A percentile compares a stretch with the other conserved stretches of the same genome.
These are phyloP conservation scores for Sarcophaga subvicina DNA, from an alignment of 2,888 invertebrate genomes.

Conservation along the genomic window DNA sequence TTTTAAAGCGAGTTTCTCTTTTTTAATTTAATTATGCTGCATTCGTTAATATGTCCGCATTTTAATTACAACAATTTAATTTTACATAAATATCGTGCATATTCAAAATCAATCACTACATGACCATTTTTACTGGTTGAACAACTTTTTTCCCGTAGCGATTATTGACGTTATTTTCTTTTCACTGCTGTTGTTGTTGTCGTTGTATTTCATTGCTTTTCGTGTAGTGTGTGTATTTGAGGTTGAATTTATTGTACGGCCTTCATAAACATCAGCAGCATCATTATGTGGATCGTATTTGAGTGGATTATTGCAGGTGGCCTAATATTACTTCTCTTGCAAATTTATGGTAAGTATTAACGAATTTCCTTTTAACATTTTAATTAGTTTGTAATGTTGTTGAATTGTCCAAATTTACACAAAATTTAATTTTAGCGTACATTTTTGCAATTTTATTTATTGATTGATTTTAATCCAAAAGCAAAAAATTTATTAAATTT, in stretches of 20 bases:
- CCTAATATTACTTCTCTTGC: slow-evolving; percentile 70
- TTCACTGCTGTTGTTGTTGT: too few species aligned
- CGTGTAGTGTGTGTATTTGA: too few species aligned
- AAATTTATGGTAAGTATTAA: slow-evolving; percentile 70
- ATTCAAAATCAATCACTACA: slow-evolving; percentile 39
- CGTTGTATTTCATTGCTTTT: too few species aligned
- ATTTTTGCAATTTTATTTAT: too few species aligned
- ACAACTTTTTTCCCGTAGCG: background rate
- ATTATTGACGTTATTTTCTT: background rate
- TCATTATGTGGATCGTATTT: slow-evolving; percentile 73
- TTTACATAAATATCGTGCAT: slow-evolving; percentile 9
- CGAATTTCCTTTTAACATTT: background rate
- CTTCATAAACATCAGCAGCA: background rate
- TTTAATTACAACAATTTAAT: slow-evolving; percentile 12
- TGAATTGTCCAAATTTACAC: too few species aligned
- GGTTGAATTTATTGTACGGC: too few species aligned
- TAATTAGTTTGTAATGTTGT: background rate
- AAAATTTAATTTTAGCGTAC: too few species aligned
- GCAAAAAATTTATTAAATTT: too few species aligned
- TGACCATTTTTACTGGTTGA: slow-evolving; percentile 10
- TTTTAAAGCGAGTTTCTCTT: background rate
- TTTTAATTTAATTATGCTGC: slow-evolving; percentile 30
- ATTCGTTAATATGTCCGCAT: slow-evolving; percentile 16
- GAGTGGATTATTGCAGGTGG: slow-evolving; percentile 73
- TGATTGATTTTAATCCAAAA: too few species aligned